Evolutionary conservation across 2,113 vertebrate genomes (phyloP).

Genomic region (Tragelaphus buxtoni): DNA sequence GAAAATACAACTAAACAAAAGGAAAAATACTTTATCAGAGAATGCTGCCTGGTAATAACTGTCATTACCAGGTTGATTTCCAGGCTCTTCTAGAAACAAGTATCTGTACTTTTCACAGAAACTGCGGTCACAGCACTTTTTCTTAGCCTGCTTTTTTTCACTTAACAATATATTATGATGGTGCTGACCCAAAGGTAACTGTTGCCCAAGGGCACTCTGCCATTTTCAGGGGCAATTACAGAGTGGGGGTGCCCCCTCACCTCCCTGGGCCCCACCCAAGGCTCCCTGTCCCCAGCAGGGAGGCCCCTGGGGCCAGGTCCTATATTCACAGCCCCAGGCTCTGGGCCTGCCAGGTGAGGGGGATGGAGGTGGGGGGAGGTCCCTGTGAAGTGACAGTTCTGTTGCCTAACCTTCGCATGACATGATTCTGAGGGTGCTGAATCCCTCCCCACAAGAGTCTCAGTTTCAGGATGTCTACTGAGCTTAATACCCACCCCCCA

Average conservation of each 20-base stretch:
- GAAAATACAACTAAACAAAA: neutral
- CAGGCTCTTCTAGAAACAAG: neutral
- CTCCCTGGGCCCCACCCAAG: neutral
- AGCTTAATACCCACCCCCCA: rapidly evolving
- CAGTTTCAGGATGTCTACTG: neutral
- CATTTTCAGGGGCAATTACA: neutral
- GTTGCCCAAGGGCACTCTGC: neutral
- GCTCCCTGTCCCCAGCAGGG: neutral
- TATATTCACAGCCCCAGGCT: too few species aligned
- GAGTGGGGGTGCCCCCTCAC: too few species aligned
- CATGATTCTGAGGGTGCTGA: neutral
- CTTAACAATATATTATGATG: rapidly evolving
- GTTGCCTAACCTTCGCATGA: neutral
- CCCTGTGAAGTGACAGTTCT: neutral
- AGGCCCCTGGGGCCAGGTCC: neutral
- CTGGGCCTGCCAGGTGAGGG: neutral
- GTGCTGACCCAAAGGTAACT: neutral
- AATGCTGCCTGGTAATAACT: neutral
- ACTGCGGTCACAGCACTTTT: neutral
- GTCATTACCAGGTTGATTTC: neutral
- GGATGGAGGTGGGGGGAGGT: rapidly evolving
- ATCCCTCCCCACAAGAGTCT: neutral
- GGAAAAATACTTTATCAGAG: neutral
- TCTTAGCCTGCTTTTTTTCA: neutral
- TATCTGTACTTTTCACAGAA: neutral